phyloP scores from a whole-genome alignment of 64 coral and sea anemone species.

The Dendrophyllia cribrosa region DNA sequence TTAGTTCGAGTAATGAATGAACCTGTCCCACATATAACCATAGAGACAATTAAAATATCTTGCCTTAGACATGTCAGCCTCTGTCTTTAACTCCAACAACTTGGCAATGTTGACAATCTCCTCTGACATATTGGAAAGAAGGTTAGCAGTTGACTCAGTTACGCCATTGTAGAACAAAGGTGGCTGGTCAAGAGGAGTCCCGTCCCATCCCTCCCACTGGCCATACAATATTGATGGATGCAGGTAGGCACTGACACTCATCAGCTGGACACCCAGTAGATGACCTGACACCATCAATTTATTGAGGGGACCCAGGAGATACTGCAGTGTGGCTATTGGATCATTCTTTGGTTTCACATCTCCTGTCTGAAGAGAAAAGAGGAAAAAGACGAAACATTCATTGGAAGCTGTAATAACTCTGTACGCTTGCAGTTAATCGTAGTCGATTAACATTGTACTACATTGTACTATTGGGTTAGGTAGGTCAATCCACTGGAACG shows the following conservation, averaged over 20 bases:
- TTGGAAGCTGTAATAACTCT: background rate
- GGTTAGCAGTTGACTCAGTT: conserved; percentile 47
- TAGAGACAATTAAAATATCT: background rate
- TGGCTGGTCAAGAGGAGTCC: conserved; percentile 55
- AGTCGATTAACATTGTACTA: too few species aligned
- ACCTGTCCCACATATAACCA: too few species aligned
- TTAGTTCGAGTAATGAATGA: too few species aligned
- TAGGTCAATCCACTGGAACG: too few species aligned
- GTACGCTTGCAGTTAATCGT: background rate
- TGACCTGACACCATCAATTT: conserved; percentile 35
- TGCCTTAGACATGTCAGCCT: background rate
- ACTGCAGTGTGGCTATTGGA: conserved; percentile 35
- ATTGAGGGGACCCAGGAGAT: conserved; percentile 33
- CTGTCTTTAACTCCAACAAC: conserved; percentile 24
- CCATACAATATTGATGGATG: conserved; percentile 60
- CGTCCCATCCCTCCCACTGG: conserved; percentile 72
- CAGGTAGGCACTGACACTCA: conserved; percentile 61
- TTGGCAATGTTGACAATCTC: conserved; percentile 60
- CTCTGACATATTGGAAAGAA: conserved; percentile 18
- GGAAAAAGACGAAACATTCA: background rate
- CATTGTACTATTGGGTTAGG: too few species aligned
- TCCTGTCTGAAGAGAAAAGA: conserved; percentile 1
- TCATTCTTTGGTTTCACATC: conserved; percentile 36
- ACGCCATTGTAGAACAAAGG: conserved; percentile 72
- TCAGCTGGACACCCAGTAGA: conserved; percentile 54